phyloP scores from a whole-genome alignment of 2,888 invertebrate genomes.

The Bedellia somnulentella region DNA sequence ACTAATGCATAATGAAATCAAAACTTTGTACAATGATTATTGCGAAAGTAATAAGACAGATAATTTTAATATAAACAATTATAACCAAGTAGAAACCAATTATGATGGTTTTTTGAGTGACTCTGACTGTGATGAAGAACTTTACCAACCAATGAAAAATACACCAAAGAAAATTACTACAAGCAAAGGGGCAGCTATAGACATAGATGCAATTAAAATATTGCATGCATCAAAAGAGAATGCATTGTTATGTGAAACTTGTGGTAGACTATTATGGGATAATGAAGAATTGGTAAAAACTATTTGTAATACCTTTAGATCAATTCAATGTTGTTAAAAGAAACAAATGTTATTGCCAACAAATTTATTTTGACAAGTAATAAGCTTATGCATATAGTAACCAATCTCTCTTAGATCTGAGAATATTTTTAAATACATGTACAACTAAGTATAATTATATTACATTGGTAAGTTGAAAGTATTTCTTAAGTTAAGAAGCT shows the following conservation, averaged over 20 bases:
- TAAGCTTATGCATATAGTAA: too few relatives aligned
- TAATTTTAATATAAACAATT: neutral
- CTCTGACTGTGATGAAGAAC: constrained; percentile 33
- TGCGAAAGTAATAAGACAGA: constrained; percentile 10
- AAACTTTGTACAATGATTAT: constrained; percentile 24
- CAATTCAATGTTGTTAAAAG: too few relatives aligned
- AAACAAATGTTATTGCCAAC: too few relatives aligned
- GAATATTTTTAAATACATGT: too few relatives aligned
- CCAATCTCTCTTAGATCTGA: too few relatives aligned
- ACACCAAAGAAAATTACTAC: constrained; percentile 30
- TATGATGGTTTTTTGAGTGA: constrained; percentile 41
- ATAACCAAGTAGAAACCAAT: constrained; percentile 17
- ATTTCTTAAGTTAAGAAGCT: too few relatives aligned
- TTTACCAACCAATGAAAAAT: constrained; percentile 20
- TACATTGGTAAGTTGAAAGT: too few relatives aligned
- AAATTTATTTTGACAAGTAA: too few relatives aligned
- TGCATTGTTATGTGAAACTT: constrained; percentile 70
- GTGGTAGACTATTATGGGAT: constrained; percentile 79
- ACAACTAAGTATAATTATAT: too few relatives aligned
- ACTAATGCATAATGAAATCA: constrained; percentile 23
- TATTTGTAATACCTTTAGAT: constrained; percentile 15
- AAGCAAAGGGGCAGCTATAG: constrained; percentile 54
- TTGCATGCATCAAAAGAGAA: constrained; percentile 43
- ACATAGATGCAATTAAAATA: constrained; percentile 50
- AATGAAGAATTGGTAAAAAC: constrained; percentile 28